These are phyloP conservation scores for Lordiphosa andalusiaca DNA, from an alignment of 2,888 invertebrate genomes.

Conservation along the genomic window DNA sequence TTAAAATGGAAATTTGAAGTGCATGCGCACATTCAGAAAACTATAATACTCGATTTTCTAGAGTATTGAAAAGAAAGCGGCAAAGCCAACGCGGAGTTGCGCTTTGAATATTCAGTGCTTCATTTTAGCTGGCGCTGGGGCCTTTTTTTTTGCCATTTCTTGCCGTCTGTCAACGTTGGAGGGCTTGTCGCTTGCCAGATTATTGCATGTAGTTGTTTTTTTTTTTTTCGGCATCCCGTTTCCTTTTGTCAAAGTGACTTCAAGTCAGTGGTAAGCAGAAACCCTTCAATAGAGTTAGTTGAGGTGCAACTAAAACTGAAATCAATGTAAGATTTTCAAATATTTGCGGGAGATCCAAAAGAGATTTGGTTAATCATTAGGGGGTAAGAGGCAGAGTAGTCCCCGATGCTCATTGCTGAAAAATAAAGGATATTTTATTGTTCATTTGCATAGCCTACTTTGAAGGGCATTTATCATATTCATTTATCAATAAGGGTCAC, in stretches of 20 bases:
- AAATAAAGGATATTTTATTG: too few species aligned
- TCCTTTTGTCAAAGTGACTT: neutral
- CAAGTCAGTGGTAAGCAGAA: conserved; percentile 24
- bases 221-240: conserved; percentile 8
- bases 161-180: conserved; percentile 32
- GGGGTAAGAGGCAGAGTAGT: too few species aligned
- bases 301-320: conserved; percentile 4
- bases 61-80: conserved; percentile 14
- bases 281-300: conserved; percentile 37
- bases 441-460: too few species aligned
- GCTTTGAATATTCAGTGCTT: conserved; percentile 71
- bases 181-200: conserved; percentile 58
- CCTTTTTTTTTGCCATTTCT: conserved; percentile 22
- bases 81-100: conserved; percentile 43
- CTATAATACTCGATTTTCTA: too few species aligned
- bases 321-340: conserved; percentile 46
- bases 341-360: too few species aligned
- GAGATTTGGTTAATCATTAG: too few species aligned
- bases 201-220: conserved; percentile 55
- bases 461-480: too few species aligned
- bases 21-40: too few species aligned
- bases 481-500: too few species aligned
- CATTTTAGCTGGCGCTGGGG: conserved; percentile 38
- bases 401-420: too few species aligned
- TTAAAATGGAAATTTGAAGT: too few species aligned